A percentile compares a stretch with the other conserved stretches of the same genome.
Evolutionary conservation across 2,797 vertebrate genomes (phyloP).

Genomic region (Gallinago solitaria): DNA sequence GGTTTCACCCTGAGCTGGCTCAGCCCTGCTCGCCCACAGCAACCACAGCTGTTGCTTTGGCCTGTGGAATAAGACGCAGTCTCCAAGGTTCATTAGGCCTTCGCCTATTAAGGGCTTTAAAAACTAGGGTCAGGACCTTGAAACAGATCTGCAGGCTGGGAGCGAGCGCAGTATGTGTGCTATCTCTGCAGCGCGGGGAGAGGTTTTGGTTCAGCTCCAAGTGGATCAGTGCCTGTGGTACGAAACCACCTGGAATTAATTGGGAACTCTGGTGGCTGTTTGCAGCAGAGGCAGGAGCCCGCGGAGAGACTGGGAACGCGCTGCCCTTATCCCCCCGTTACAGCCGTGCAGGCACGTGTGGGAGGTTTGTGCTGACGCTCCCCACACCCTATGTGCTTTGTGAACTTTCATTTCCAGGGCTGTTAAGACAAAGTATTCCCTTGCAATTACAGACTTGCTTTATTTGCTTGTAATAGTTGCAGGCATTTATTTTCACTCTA

Average conservation of each 20-base stretch:
- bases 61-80: neutral
- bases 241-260: conserved; percentile 28
- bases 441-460: neutral
- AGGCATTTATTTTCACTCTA: neutral
- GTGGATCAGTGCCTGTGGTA: neutral
- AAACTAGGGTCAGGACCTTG: conserved; percentile 61
- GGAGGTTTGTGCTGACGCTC: conserved; percentile 16
- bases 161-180: neutral
- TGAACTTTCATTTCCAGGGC: neutral
- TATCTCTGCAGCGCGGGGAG: neutral
- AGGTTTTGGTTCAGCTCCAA: neutral
- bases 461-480: neutral
- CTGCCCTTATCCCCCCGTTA: neutral
- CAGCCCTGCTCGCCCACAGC: neutral
- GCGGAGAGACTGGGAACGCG: neutral
- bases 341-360: neutral
- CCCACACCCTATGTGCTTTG: neutral
- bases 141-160: conserved; percentile 45
- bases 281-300: neutral
- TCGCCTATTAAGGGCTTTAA: conserved; percentile 46
- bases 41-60: neutral
- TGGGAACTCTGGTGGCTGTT: neutral
- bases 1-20: neutral
- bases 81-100: conserved; percentile 57
- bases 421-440: neutral